Evolutionary conservation across 2,113 vertebrate species (phyloP), one percentile per base, ranked within the genome.

Genomic region (cattle (Bos taurus)): DNA sequence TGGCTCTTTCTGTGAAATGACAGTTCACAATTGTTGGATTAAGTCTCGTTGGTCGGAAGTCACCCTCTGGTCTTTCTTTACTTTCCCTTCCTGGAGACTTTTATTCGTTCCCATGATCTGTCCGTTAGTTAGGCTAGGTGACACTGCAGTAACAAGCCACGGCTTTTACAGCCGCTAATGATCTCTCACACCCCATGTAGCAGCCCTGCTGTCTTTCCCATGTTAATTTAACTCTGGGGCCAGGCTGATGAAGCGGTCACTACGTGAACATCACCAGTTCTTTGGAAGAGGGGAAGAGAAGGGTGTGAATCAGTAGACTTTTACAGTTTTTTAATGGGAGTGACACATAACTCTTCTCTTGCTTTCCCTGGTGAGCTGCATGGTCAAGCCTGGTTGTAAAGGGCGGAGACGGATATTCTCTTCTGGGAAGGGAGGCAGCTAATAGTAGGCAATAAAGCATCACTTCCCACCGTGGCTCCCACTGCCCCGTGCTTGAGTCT

Each of bases 401-500:
- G 7, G 33, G 6, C 36, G 4, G 40, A 62, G 21, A 80, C 48
- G 23, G 78, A 30, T 4, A 52, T 21, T 19, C 30, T 62, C 77
- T 16, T 83, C 6, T 0, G 4, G 30, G 23, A 56, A 16, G 21
- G 17, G 43, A 36, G 26, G 30, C 28, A 48, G 13, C 15, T 40
- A 13, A 7, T 33, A 17, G 25, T 30, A n/a, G 80, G 17, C 43
- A 60, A 4, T 33, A 30, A 59, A n/a, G 57, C 30, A 0, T 2
- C 25, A 0, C n/a, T 3, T n/a, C 52, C 43, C 13, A 2, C 7
- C 2, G 2, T 5, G 6, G 6, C 19, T 36, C 77, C 52, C 36
- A 0, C 46, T 9, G 15, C 36, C 40, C 77, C 23, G 1, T 30
- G 52, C 84, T 43, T 13, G 7, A 25, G 10, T 56, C 57, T 93